Conservation (phyloP, 2,797 vertebrate species). For the Mormyrops boulengeri region DNA sequence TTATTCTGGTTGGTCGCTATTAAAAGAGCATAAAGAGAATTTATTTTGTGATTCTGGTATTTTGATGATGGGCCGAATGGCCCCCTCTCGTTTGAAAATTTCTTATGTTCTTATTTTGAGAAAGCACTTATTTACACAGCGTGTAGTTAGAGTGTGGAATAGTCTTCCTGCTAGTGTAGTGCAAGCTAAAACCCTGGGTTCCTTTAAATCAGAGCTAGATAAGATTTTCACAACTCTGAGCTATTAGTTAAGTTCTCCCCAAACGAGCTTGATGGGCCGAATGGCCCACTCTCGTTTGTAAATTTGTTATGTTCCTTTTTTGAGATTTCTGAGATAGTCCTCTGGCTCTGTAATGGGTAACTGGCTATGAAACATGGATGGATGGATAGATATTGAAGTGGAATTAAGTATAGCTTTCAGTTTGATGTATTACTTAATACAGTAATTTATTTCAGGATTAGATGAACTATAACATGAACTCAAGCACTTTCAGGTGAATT, state of each 20-base stretch:
- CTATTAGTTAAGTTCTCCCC: no score
- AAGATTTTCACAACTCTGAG: no score
- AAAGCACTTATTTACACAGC: no score
- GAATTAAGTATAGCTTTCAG: background rate
- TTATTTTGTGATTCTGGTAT: background rate
- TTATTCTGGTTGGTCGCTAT: background rate
- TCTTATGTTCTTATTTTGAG: no score
- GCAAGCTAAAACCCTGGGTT: no score
- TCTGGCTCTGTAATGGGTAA: background rate
- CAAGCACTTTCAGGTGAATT: background rate
- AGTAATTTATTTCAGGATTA: background rate
- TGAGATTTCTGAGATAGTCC: background rate
- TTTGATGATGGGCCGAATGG: no score
- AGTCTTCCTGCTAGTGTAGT: no score
- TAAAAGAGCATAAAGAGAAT: conserved; percentile 1
- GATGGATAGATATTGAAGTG: background rate
- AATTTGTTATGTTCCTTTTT: background rate
- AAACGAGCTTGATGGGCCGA: no score
- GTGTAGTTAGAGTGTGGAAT: no score
- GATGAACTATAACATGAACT: conserved; percentile 18
- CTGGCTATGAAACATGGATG: background rate
- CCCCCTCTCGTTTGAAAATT: no score
- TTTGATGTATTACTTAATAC: background rate
- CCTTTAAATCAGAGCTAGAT: no score
- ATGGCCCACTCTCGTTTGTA: no score